phyloP scores from a whole-genome alignment of 2,113 vertebrate genomes.

The Peucedramus taeniatus region DNA sequence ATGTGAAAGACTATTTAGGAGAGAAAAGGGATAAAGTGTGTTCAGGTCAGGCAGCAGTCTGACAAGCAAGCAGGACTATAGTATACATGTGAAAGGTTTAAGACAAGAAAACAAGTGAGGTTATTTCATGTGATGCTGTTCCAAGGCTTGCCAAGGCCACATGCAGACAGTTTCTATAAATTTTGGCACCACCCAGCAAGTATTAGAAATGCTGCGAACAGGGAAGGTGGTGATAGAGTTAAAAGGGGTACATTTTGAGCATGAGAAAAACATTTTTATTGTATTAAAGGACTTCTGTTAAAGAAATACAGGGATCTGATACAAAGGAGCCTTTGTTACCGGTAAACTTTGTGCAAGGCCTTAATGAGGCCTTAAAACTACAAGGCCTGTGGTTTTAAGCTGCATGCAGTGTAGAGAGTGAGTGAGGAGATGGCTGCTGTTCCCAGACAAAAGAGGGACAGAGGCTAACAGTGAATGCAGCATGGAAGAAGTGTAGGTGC shows the following conservation, averaged over 20 bases:
- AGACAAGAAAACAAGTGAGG: background rate
- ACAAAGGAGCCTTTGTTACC: background rate
- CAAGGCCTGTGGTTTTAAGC: background rate
- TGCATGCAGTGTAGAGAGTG: background rate
- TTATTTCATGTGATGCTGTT: background rate
- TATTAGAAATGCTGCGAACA: background rate
- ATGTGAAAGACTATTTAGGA: background rate
- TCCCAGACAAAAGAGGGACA: background rate
- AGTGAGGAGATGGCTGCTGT: background rate
- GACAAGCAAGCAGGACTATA: background rate
- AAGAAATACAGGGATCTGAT: background rate
- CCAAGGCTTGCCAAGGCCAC: background rate
- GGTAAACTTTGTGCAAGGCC: background rate
- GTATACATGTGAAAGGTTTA: background rate
- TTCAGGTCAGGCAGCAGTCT: background rate
- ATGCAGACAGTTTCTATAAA: background rate
- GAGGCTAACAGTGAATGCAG: background rate
- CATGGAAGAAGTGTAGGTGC: background rate
- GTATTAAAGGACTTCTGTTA: background rate
- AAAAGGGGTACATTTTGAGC: background rate
- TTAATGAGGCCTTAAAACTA: background rate
- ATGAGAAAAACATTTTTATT: background rate
- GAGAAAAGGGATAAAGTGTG: background rate
- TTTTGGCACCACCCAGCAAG: background rate
- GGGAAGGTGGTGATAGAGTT: background rate